These are phyloP conservation scores for Odontocerum albicorne DNA, from an alignment of 2,888 invertebrate genomes.

Conservation along the genomic window DNA sequence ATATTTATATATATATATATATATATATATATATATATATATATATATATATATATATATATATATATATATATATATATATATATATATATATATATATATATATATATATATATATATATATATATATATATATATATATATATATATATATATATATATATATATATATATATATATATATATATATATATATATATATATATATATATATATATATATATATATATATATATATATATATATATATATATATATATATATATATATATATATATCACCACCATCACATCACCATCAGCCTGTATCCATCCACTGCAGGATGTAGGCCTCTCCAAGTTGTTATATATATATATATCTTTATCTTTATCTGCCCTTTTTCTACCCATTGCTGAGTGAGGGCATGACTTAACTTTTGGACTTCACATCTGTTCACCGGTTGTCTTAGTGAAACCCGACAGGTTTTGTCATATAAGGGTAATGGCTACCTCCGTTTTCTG, in stretches of 20 bases:
- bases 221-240: not conserved
- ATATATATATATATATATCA: not conserved
- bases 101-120: not conserved
- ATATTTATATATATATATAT: not conserved
- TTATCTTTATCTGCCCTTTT: too few species aligned
- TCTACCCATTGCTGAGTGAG: too few species aligned
- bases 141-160: not conserved
- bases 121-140: not conserved
- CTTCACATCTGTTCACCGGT: too few species aligned
- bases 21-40: not conserved
- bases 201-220: not conserved
- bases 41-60: not conserved
- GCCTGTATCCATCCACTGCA: too few species aligned
- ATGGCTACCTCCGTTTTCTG: too few species aligned
- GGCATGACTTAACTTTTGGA: too few species aligned
- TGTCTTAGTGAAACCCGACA: too few species aligned
- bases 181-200: not conserved
- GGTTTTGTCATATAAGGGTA: too few species aligned
- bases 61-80: not conserved
- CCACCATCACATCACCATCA: not conserved
- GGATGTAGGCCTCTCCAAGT: too few species aligned
- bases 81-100: not conserved
- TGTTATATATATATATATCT: too few species aligned
- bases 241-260: conserved; percentile 1
- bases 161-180: not conserved